Evolutionary conservation across 2,797 vertebrate species (phyloP), one percentile per base, ranked within the genome.

Genomic region (Choloepus didactylus): DNA sequence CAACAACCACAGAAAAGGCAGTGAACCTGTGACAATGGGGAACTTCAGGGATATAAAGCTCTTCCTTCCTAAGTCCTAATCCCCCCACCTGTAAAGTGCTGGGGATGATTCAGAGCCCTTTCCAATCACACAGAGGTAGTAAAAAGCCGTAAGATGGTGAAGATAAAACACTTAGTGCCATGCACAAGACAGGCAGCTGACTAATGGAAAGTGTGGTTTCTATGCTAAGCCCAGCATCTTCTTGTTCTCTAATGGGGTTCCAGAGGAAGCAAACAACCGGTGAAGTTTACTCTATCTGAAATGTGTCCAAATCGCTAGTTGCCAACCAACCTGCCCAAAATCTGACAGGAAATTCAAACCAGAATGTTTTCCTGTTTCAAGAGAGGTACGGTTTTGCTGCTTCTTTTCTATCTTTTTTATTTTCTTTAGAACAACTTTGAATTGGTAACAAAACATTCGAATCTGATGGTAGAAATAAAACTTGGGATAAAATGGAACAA

Each of bases 291-390:
- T 89, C 80, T 10, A 76, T 91, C 76, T 96, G 94, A 95, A 92
- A 79, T 64, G 31, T 67, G 51, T 77, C 83, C 96, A 95, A 31
- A 64, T 92, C 60, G 89, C 51, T 38, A 64, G 41, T 12, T 92
- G 80, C 93, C 93, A 95, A 66, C 73, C 66, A 94, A 95, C 87
- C 83, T 95, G 73, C 76, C 95, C 86, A 49, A 73, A 97, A 87
- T 85, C 67, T 46, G 56, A 95, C 89, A 93, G 96, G 96, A 96
- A 96, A 97, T 97, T 93, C 89, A 97, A 97, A 95, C 84, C 93
- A 95, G 96, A 95, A 49, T 59, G 1, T 59, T 87, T 96, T 77
- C 91, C 91, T 87, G 56, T 79, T 95, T 89, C 64, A 81, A 91
- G 44, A 96, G 76, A 94, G 18, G 77, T 81, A 9, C 11, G 49